Base-by-base conservation (phyloP, 2,797 vertebrate genomes). In the Pseudopleuronectes americanus region DNA sequence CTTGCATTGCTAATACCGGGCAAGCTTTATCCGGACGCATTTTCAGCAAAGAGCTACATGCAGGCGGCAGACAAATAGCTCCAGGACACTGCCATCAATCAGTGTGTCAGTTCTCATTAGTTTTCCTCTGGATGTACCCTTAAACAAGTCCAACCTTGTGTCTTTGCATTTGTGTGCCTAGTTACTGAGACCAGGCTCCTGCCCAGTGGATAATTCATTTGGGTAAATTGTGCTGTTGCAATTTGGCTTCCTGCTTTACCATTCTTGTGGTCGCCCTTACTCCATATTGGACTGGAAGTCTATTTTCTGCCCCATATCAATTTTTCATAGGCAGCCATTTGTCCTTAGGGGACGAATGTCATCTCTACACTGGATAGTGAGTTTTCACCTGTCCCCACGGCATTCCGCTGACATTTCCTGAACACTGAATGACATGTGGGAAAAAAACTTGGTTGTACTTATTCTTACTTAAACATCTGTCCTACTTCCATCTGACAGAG, bases 301-400 rank as follows among this genome's bases (percentile, higher is more conserved):
- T 94, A 93, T 94, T 94, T 93, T 92, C 84, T 91, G 89, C 90
- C 72, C 66, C 60, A 62, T 85, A 93, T 94, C 82, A 92, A 93
- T 94, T 92, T 94, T 94, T 94, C 88, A 94, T 92, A 71, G 24
- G 69, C 67, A 87, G 86, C 87, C 88, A 93, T 92, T 93, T 92
- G 84, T 93, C 88, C 85, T 90, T 76, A 36, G 80, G 88, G 84
- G 80, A 89, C 56, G 33, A 80, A 87, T 92, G 90, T 89, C 88
- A 91, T 93, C 77, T 71, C 76, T 80, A 77, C 73, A 84, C 77
- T 75, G 74, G 83, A 87, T 72, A 74, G 76, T 68, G 73, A 73
- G 66, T 84, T 90, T 88, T 84, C 77, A 89, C 85, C 75, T 81
- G 55, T 87, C 83, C 76, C 84, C 22, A 43, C 8, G 47, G 80